Evolutionary conservation across 2,888 invertebrate genomes (phyloP).

Genomic region (Actias luna): DNA sequence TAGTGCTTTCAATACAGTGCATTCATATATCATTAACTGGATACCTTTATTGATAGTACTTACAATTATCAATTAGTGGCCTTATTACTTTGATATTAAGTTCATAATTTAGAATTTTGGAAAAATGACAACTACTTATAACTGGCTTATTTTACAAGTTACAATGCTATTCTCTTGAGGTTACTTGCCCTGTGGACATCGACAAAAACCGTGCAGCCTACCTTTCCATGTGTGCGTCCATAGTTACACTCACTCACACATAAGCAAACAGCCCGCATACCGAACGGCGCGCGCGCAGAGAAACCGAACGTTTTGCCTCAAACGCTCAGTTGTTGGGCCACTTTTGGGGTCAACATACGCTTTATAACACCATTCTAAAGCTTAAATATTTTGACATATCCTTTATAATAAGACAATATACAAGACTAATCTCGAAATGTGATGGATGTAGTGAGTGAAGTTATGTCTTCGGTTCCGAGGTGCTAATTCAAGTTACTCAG

Average conservation of each 20-base stretch:
- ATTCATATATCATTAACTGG: too few relatives aligned
- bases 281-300: constrained; percentile 69
- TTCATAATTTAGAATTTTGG: too few relatives aligned
- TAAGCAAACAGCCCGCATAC: constrained; percentile 67
- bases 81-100: too few relatives aligned
- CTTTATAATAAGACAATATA: constrained; percentile 22
- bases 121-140: too few relatives aligned
- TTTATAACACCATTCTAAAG: constrained; percentile 51
- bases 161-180: constrained; percentile 52
- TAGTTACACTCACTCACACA: constrained; percentile 26
- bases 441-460: neutral
- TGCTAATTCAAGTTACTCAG: constrained; percentile 19
- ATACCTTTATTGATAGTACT: too few relatives aligned
- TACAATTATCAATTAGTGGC: too few relatives aligned
- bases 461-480: constrained; percentile 8
- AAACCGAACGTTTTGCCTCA: constrained; percentile 74
- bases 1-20: too few relatives aligned
- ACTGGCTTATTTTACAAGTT: constrained; percentile 36
- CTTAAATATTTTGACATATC: constrained; percentile 49
- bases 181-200: constrained; percentile 81
- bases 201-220: constrained; percentile 80
- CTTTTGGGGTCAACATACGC: constrained; percentile 79
- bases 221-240: constrained; percentile 44
- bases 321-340: constrained; percentile 71
- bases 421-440: constrained; percentile 18